These are phyloP conservation scores for Phengaris alcon DNA, from an alignment of 2,888 invertebrate species.

Conservation along the genomic window DNA sequence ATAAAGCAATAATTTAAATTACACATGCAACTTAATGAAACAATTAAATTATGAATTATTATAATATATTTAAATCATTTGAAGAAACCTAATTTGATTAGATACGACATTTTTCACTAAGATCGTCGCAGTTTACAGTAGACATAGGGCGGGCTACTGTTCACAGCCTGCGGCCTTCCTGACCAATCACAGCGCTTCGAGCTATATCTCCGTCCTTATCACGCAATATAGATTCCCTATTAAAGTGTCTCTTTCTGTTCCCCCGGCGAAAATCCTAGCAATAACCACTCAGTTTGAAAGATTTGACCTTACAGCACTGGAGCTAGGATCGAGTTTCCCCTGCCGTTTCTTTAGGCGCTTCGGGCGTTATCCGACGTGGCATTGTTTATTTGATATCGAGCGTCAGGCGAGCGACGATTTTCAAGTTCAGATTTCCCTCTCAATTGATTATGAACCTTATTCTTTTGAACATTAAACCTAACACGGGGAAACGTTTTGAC, in stretches of 20 bases:
- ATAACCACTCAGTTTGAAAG: slow-evolving; percentile 49
- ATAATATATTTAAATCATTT: slow-evolving; percentile 1
- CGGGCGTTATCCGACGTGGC: slow-evolving; percentile 56
- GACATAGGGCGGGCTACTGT: slow-evolving; percentile 80
- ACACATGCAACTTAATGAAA: too few species aligned
- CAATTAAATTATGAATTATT: not conserved
- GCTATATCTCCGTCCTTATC: slow-evolving; percentile 67
- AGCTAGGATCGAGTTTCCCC: slow-evolving; percentile 52
- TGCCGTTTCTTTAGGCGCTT: slow-evolving; percentile 50
- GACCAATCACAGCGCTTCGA: slow-evolving; percentile 80
- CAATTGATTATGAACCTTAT: slow-evolving; percentile 69
- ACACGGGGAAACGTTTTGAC: slow-evolving; percentile 52
- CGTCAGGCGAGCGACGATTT: slow-evolving; percentile 77
- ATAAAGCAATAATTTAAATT: not conserved
- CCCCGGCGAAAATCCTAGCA: slow-evolving; percentile 76
- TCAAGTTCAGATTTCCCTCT: slow-evolving; percentile 76
- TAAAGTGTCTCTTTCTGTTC: slow-evolving; percentile 62
- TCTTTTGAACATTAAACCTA: slow-evolving; percentile 56
- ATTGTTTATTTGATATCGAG: slow-evolving; percentile 78
- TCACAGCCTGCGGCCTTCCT: slow-evolving; percentile 80
- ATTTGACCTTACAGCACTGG: slow-evolving; percentile 46
- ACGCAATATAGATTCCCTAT: slow-evolving; percentile 51
- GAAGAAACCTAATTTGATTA: slow-evolving; percentile 38
- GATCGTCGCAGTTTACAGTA: slow-evolving; percentile 72
- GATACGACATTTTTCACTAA: slow-evolving; percentile 56